Conservation (phyloP, 2,888 invertebrate genomes). For the Stictocephala bisonia region DNA sequence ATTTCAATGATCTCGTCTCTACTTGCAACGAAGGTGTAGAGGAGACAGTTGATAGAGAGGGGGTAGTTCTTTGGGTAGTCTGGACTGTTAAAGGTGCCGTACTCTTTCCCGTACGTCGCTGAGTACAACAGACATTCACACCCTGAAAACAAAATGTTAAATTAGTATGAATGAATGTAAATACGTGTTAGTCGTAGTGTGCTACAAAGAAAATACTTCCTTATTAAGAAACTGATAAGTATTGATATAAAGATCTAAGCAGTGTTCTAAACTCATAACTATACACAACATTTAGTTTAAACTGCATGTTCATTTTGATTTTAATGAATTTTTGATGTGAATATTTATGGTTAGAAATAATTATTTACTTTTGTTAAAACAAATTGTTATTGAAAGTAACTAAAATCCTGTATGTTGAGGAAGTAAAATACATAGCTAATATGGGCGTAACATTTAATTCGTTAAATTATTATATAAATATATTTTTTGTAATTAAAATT, state of each 20-base stretch:
- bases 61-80: conserved; percentile 84
- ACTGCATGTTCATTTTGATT: no score
- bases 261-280: neutral
- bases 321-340: no score
- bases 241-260: neutral
- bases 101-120: conserved; percentile 80
- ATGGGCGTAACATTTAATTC: no score
- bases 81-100: conserved; percentile 85
- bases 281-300: neutral
- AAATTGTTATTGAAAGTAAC: no score
- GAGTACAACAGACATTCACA: conserved; percentile 87
- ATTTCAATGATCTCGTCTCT: conserved; percentile 85
- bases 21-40: conserved; percentile 85
- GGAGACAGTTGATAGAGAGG: conserved; percentile 79
- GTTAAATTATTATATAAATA: no score
- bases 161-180: conserved; percentile 10
- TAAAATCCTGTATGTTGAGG: no score
- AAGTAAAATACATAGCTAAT: no score
- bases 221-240: neutral
- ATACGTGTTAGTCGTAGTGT: neutral
- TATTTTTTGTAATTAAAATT: no score
- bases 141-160: conserved; percentile 72
- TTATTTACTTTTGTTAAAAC: no score
- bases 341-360: no score
- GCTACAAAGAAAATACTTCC: no score